Percentiles rank a stretch among this genome's conserved stretches.
Evolutionary conservation across 2,797 vertebrate genomes (phyloP).

Genomic region (Nasua narica): DNA sequence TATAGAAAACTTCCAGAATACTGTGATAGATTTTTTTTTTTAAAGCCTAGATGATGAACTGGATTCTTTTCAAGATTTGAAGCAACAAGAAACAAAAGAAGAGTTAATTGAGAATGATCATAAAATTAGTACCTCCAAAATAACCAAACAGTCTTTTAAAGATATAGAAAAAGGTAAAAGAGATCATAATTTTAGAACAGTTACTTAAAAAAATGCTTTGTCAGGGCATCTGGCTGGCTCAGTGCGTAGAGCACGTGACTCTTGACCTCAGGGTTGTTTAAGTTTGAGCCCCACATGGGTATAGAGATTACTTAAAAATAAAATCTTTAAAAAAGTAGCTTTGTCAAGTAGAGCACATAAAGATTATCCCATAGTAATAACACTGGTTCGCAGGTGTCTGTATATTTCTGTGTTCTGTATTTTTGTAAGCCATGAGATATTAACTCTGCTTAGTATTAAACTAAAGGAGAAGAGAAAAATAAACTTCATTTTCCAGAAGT

Average conservation of each 20-base stretch:
- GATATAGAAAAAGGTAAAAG: conserved; percentile 62
- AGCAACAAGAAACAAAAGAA: conserved; percentile 76
- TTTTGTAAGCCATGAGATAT: neutral
- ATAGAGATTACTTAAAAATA: neutral
- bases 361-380: neutral
- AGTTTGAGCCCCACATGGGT: neutral
- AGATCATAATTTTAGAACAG: neutral
- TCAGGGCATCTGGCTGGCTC: neutral
- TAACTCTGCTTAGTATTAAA: neutral
- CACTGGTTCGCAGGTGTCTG: neutral
- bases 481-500: neutral
- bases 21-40: conserved; percentile 47
- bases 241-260: neutral
- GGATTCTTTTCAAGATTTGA: conserved; percentile 71
- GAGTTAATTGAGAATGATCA: conserved; percentile 72
- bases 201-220: neutral
- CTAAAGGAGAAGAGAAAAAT: neutral
- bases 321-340: neutral
- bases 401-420: neutral
- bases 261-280: neutral
- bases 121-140: conserved; percentile 62
- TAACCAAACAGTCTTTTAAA: conserved; percentile 42
- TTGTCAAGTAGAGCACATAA: neutral
- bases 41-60: conserved; percentile 80
- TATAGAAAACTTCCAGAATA: conserved; percentile 43